phyloP scores from a whole-genome alignment of 2,888 invertebrate genomes.

The Panzeria rudis region DNA sequence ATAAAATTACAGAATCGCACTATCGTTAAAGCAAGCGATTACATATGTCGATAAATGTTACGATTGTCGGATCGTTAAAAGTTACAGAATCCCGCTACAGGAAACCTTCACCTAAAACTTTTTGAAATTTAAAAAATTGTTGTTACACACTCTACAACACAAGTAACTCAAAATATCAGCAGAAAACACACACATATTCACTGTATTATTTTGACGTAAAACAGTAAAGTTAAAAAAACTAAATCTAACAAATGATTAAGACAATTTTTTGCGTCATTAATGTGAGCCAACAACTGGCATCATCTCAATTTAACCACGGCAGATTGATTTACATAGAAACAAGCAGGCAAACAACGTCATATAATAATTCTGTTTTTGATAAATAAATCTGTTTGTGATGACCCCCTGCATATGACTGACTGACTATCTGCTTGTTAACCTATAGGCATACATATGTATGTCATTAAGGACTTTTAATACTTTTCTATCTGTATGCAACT shows the following conservation, averaged over 20 bases:
- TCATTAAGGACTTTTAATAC: conserved; percentile 25
- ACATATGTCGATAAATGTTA: no score
- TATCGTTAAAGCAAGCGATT: no score
- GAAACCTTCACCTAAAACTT: no score
- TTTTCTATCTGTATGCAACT: conserved; percentile 34
- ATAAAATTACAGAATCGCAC: no score
- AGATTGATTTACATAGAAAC: neutral
- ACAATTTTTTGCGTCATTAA: conserved; percentile 65
- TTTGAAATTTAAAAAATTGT: no score
- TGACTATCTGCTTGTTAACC: conserved; percentile 12
- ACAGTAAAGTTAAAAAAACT: neutral
- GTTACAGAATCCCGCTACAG: no score
- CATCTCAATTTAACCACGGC: conserved; percentile 9
- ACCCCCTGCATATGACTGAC: conserved; percentile 38
- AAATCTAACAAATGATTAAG: conserved; percentile 43
- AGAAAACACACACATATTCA: neutral
- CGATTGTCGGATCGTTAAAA: no score
- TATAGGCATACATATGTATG: neutral
- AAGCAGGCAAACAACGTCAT: conserved; percentile 37
- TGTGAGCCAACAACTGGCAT: conserved; percentile 30
- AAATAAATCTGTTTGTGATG: conserved; percentile 64
- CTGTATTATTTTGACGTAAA: conserved; percentile 35
- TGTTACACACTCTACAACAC: neutral
- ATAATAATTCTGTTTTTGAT: neutral
- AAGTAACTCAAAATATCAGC: neutral